phyloP scores from a whole-genome alignment of 2,797 vertebrate genomes.

The Rhabdophis nuchalis region DNA sequence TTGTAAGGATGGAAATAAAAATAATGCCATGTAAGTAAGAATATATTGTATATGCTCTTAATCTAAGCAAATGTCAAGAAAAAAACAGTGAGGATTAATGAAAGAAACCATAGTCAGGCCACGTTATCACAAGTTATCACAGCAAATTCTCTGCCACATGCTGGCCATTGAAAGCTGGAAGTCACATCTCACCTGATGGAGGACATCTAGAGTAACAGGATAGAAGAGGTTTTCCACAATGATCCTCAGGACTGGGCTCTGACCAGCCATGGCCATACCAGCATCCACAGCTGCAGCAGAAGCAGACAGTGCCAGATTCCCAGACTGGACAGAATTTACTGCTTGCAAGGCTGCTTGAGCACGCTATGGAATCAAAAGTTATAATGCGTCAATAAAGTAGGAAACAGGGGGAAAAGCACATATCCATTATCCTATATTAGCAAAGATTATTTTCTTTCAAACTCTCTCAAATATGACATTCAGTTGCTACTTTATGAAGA shows the following conservation, averaged over 20 bases:
- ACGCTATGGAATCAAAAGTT: conserved; percentile 71
- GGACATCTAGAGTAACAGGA: conserved; percentile 88
- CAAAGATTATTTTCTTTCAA: neutral
- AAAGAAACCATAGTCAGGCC: neutral
- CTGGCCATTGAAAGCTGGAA: accelerated
- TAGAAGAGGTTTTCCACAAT: conserved; percentile 97
- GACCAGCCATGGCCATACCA: conserved; percentile 72
- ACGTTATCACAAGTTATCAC: too few relatives aligned
- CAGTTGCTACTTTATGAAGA: neutral
- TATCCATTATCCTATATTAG: neutral
- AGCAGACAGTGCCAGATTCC: conserved; percentile 71
- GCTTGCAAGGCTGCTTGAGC: conserved; percentile 92
- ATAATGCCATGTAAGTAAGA: neutral
- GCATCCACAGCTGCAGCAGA: conserved; percentile 70
- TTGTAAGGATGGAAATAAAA: neutral
- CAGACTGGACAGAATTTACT: conserved; percentile 81
- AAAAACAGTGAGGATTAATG: neutral
- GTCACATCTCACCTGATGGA: conserved; percentile 82
- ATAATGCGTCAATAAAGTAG: neutral
- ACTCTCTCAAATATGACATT: neutral
- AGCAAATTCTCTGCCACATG: neutral
- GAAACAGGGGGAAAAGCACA: neutral
- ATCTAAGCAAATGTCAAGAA: neutral
- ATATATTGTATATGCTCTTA: neutral
- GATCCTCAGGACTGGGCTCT: conserved; percentile 89